phyloP scores from a whole-genome alignment of 1,140 invertebrate genomes.

The Lycorma delicatula region DNA sequence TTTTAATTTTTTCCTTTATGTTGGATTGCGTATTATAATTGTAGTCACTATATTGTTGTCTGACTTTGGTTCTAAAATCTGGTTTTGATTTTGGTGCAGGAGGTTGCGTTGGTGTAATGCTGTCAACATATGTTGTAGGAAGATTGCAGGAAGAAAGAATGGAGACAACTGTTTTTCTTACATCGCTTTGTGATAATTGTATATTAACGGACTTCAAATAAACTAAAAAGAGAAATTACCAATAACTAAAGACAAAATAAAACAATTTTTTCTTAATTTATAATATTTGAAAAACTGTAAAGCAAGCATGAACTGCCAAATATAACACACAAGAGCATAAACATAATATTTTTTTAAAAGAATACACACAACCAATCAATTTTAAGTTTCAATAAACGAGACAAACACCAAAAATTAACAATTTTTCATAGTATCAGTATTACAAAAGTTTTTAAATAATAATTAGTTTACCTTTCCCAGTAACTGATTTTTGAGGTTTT shows the following conservation, averaged over 20 bases:
- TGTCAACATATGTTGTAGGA: conserved; percentile 73
- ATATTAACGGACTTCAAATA: conserved; percentile 65
- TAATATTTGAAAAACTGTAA: neutral
- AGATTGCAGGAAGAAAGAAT: conserved; percentile 74
- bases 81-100: neutral
- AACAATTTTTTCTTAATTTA: neutral
- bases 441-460: no score
- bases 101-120: conserved; percentile 40
- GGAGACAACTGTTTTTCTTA: conserved; percentile 62
- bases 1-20: conserved; percentile 5
- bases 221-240: conserved; percentile 38
- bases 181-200: conserved; percentile 53
- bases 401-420: no score
- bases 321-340: neutral
- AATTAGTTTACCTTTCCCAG: conserved; percentile 13
- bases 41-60: neutral
- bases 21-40: conserved; percentile 2
- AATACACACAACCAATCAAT: no score
- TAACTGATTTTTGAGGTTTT: conserved; percentile 25
- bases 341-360: neutral
- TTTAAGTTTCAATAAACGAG: no score
- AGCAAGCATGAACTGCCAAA: neutral
- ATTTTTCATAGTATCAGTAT: no score
- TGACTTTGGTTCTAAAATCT: conserved; percentile 9
- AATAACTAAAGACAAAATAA: neutral